A percentile compares a stretch with the other conserved stretches of the same genome.
Evolutionary conservation across 2,797 vertebrate species (phyloP).

Genomic region (Gephyroberyx darwinii): DNA sequence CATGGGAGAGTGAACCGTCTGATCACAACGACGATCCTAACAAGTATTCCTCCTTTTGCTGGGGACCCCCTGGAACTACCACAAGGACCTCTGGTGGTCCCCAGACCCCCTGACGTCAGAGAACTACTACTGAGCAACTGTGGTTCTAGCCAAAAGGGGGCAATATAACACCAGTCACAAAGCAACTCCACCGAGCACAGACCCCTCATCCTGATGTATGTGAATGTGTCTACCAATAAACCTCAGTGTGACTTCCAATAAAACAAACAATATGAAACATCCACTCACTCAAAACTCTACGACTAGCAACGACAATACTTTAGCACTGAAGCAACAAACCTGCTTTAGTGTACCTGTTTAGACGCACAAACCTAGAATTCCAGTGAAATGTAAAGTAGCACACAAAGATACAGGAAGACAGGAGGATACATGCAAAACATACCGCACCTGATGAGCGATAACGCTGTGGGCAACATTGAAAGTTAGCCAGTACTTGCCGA

Average conservation of each 20-base stretch:
- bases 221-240: background rate
- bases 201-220: background rate
- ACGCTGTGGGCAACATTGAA: background rate
- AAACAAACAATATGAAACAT: background rate
- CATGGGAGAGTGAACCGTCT: too few relatives aligned
- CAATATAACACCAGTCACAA: background rate
- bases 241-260: background rate
- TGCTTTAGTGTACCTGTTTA: background rate
- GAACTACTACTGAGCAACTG: background rate
- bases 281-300: background rate
- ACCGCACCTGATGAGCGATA: too few relatives aligned
- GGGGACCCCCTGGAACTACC: background rate
- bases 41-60: too few relatives aligned
- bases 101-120: background rate
- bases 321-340: background rate
- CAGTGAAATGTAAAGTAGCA: conserved; percentile 5
- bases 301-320: background rate
- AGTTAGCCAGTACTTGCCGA: background rate
- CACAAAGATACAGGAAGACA: conserved; percentile 10
- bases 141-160: conserved; percentile 18
- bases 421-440: background rate
- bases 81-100: background rate
- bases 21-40: too few relatives aligned
- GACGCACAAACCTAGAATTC: background rate
- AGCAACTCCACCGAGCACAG: background rate